phyloP scores from a whole-genome alignment of 1,140 invertebrate genomes.

The Cyphomyrmex costatus region DNA sequence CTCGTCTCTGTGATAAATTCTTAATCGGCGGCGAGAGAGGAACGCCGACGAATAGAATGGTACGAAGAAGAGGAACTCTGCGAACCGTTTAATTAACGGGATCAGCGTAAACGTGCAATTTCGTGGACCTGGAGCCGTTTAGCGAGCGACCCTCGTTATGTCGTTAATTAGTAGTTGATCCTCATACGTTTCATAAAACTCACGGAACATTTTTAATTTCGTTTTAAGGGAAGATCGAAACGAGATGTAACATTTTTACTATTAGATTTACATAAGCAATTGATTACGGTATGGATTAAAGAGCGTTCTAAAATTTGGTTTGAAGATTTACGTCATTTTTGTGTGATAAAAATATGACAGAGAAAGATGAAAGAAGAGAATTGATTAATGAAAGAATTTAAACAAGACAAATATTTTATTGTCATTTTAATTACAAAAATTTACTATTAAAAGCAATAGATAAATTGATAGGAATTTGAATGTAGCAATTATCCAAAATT shows the following conservation, averaged over 20 bases:
- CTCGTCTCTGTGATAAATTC: conserved; percentile 66
- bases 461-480: no score
- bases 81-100: conserved; percentile 67
- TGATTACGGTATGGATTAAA: background rate
- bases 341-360: background rate
- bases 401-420: no score
- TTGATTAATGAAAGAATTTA: background rate
- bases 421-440: background rate
- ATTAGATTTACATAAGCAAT: conserved; percentile 6
- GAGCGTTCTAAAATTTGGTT: background rate
- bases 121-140: conserved; percentile 15
- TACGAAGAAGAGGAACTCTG: conserved; percentile 7
- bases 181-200: conserved; percentile 2
- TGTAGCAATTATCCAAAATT: no score
- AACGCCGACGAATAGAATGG: background rate
- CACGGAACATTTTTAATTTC: conserved; percentile 22
- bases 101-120: conserved; percentile 68
- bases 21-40: conserved; percentile 1
- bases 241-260: background rate
- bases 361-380: background rate
- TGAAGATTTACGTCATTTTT: conserved; percentile 9
- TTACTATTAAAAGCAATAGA: background rate
- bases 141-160: conserved; percentile 46
- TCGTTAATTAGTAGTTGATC: conserved; percentile 62
- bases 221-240: background rate